Base-by-base conservation (phyloP, 1,140 invertebrate species). In the Anadara kagoshimensis region DNA sequence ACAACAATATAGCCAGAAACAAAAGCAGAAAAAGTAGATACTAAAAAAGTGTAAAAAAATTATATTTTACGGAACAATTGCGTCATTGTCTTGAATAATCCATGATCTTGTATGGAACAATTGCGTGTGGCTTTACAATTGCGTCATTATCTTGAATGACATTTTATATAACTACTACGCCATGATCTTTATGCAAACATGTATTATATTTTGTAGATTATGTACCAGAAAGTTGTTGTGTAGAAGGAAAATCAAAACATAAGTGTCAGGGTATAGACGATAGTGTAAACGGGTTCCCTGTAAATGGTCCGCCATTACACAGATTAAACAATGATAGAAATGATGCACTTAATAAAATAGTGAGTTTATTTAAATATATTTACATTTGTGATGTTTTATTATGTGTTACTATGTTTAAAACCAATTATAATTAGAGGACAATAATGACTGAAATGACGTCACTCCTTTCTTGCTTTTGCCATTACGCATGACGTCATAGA, bases 191-290 rank as follows among this genome's bases (percentile, higher is more conserved):
- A n/a, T n/a, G n/a, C n/a, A n/a, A n/a, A n/a, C n/a, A n/a, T n/a
- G n/a, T n/a, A n/a, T n/a, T n/a, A n/a, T n/a, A n/a, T 58, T 26
- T 47, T 67, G 3, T 22, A 74, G 65, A 41, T 68, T 61, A 29
- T 54, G 73, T 75, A 20, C 73, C 73, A 10, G 67, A 75, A 47
- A 75, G 73, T 45, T 75, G 73, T 56, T 75, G 73, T 66, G 56
- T 62, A 11, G 43, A 44, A 2, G 73, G 73, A 12, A 58, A 54
- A 43, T 57, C 45, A 18, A 11, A n/a, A 5, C 45, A 53, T 12
- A 62, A 70, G 10, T 75, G 73, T 54, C 73, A 75, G 43, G 73
- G 73, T n/a, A 69, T 75, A 16, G n/a, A 45, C 4, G 66, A 58
- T 41, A 29, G 54, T 54, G 45, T 44, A 29, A 51, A 66, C 8